Conservation (phyloP, 1,140 invertebrate genomes). For the Pseudomyrmex pallidus region DNA sequence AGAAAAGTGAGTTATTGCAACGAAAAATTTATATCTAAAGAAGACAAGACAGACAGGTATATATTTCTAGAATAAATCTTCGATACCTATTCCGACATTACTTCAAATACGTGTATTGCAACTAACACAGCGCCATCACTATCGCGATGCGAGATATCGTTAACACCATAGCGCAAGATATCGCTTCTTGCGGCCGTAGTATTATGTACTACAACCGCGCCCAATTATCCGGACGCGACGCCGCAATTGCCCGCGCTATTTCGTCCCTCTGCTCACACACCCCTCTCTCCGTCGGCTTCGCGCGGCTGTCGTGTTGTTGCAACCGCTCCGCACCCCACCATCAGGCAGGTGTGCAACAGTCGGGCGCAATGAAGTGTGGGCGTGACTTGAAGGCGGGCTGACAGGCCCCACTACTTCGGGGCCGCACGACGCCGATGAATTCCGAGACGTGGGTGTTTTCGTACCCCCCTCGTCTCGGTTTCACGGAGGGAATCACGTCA, state of each 20-base stretch:
- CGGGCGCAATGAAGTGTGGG: slow-evolving; percentile 59
- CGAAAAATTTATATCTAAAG: too few species aligned
- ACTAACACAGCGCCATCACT: too few species aligned
- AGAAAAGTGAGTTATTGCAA: too few species aligned
- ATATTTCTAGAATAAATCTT: too few species aligned
- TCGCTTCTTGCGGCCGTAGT: slow-evolving; percentile 6
- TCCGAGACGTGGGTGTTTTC: slow-evolving; percentile 68
- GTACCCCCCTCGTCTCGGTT: slow-evolving; percentile 22
- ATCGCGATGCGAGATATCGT: slow-evolving; percentile 12
- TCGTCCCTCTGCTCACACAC: slow-evolving; percentile 5
- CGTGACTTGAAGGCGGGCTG: slow-evolving; percentile 69
- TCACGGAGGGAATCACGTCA: neutral
- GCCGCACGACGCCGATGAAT: slow-evolving; percentile 18
- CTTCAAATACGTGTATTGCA: too few species aligned
- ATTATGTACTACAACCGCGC: neutral
- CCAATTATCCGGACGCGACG: slow-evolving; percentile 50
- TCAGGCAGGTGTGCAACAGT: slow-evolving; percentile 35
- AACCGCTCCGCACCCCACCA: slow-evolving; percentile 54
- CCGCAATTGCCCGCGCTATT: slow-evolving; percentile 46
- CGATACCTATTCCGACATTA: too few species aligned
- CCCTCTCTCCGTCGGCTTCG: neutral
- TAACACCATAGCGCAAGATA: slow-evolving; percentile 22
- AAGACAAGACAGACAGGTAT: too few species aligned
- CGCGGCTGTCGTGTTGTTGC: neutral
- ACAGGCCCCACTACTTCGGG: slow-evolving; percentile 40